Conservation (phyloP, 2,888 invertebrate species). For the Molorchus minor region DNA sequence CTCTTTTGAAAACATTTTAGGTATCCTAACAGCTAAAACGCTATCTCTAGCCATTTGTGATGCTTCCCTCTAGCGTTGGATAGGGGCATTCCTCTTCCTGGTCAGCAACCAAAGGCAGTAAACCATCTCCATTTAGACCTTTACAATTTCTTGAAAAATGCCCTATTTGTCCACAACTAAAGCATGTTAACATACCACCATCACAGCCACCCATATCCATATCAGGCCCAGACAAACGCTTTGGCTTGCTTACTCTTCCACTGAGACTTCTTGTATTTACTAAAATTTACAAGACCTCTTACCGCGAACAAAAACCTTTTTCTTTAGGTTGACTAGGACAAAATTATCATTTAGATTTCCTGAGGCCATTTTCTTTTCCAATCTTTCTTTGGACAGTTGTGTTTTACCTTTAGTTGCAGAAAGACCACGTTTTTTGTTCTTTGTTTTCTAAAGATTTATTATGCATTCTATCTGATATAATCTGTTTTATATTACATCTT, state of each 20-base stretch:
- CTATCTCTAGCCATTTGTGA: constrained; percentile 68
- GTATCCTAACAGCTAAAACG: constrained; percentile 59
- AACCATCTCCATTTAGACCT: constrained; percentile 66
- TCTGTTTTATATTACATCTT: constrained; percentile 47
- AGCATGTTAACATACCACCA: constrained; percentile 73
- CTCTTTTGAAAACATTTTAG: constrained; percentile 34
- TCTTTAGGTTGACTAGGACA: constrained; percentile 87
- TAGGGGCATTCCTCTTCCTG: constrained; percentile 71
- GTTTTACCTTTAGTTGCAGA: constrained; percentile 40
- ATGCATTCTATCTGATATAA: constrained; percentile 38
- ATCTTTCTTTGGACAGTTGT: constrained; percentile 61
- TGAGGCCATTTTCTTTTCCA: constrained; percentile 73
- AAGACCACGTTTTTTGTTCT: too few species aligned
- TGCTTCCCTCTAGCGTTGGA: constrained; percentile 85
- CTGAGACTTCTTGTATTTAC: constrained; percentile 81
- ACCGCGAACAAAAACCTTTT: constrained; percentile 86
- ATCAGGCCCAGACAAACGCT: constrained; percentile 69
- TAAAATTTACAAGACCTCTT: constrained; percentile 78
- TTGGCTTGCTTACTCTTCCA: constrained; percentile 75
- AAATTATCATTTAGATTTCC: constrained; percentile 89
- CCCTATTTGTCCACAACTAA: constrained; percentile 84
- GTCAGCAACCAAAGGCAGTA: constrained; percentile 69
- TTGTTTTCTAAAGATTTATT: too few species aligned
- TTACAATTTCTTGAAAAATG: constrained; percentile 80
- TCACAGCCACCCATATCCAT: constrained; percentile 74